Base-by-base conservation (phyloP, 2,888 invertebrate genomes). In the Gasteruption jaculator region DNA sequence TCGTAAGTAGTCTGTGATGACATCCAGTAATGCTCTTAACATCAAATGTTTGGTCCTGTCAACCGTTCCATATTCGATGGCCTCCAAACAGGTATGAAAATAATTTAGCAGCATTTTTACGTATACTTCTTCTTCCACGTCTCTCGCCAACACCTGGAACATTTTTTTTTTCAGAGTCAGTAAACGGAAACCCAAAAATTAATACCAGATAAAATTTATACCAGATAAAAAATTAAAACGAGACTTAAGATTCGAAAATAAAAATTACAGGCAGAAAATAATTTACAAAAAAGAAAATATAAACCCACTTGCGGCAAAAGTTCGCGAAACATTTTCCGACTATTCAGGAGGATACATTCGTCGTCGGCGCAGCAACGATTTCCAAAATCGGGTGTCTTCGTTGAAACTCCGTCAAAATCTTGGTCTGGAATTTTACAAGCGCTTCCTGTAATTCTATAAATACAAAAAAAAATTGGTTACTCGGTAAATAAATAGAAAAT, bases 1-100 rank as follows among this genome's bases (percentile, higher is more conserved):
- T 54, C 79, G 76, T 16, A 84, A 63, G 56, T 80, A 82, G 10
- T 82, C 82, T 25, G 82, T 82, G 52, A 77, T 53, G 29, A 68
- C 69, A 50, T 76, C 78, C 5, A 75, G 75, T 0, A 77, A 61
- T 2, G 78, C 61, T 51, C 58, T 63, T 33, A 65, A 24, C 56
- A 67, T 56, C 22, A 68, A 51, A 41, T 59, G 61, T 45, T 59
- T 64, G 25, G 62, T 62, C 47, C 63, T 62, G 8, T 64, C 65
- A 15, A 54, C 49, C 18, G 68, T 55, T 35, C 58, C 49, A 30
- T 58, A 57, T 11, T 54, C 45, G 8, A 68, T 58, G 46, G 55
- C 51, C 38, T 64, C 60, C 24, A 65, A 42, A 36, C 67, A 65
- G 40, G 58, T 53, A 39, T 65, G 53, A 48, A 68, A 58, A 50